Evolutionary conservation across 2,113 vertebrate genomes (phyloP), one percentile per base, ranked within the genome.

Genomic region (Danionella cerebrum): DNA sequence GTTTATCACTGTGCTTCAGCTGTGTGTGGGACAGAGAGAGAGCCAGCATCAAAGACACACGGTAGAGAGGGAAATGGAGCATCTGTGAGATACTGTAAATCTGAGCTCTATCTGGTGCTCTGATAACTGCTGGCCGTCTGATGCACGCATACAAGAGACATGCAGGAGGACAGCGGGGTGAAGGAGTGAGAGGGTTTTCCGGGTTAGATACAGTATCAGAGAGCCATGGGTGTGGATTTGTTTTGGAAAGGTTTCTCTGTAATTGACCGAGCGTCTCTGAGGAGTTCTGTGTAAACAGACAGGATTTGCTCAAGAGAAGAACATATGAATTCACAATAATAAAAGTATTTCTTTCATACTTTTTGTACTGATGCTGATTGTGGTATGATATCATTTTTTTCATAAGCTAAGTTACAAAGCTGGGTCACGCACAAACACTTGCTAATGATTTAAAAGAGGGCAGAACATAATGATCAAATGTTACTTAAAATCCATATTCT

Each of bases 41-140:
- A 50, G 47, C 36, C 22, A 48, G 41, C 57, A 38, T 33, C 39
- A 68, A 57, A 60, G 58, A 45, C 1, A 44, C 25, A 45, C 14
- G 0, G 14, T 25, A 29, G 39, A 60, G 3, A 8, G 52, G 72
- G 72, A 74, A 74, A 66, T 54, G 47, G 45, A 51, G 36, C 45
- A 70, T 70, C 38, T 48, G 45, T 39, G 22, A 59, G 72, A 74
- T 66, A 60, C 38, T 4, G n/a, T n/a, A n/a, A n/a, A n/a, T n/a
- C n/a, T n/a, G 39, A 36, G 27, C 6, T 53, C 53, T 39, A 39
- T 74, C 52, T 60, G 67, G 25, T 33, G 50, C 44, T 69, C 27
- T 16, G 14, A 42, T 38, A 38, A 31, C 39, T 38, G 8, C 8
- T 12, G 41, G 41, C 39, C 14, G 45, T 27, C 67, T 51, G 45